Evolutionary conservation across 2,797 vertebrate genomes (phyloP).

Genomic region (Scleropages formosus): DNA sequence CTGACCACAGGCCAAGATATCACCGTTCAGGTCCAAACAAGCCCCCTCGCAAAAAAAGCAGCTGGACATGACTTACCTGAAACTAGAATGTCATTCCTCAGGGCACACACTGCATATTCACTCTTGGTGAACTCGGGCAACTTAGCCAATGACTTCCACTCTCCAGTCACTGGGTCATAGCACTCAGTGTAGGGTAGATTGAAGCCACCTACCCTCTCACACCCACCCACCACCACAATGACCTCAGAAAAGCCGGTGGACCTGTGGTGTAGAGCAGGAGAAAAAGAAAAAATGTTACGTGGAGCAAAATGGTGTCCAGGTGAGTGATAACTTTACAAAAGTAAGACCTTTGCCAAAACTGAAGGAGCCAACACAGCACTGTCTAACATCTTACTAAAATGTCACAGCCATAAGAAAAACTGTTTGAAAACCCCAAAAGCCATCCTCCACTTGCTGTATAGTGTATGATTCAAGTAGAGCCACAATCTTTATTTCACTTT

Average conservation of each 20-base stretch:
- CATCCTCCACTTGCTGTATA: too few relatives aligned
- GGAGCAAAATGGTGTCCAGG: too few relatives aligned
- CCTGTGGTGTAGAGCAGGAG: constrained; percentile 58
- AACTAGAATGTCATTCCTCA: constrained; percentile 96
- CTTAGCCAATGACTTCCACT: constrained; percentile 96
- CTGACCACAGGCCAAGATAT: not conserved
- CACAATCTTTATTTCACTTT: too few relatives aligned
- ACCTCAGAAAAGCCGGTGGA: constrained; percentile 97
- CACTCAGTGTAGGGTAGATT: constrained; percentile 97
- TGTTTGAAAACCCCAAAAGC: too few relatives aligned
- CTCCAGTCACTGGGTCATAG: constrained; percentile 94
- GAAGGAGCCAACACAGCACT: too few relatives aligned
- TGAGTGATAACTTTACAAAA: not conserved
- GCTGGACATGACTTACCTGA: constrained; percentile 79
- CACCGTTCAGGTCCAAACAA: not conserved
- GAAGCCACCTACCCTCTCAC: constrained; percentile 94
- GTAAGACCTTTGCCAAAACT: too few relatives aligned
- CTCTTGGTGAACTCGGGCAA: constrained; percentile 98
- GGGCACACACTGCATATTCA: constrained; percentile 94
- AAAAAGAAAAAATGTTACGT: too few relatives aligned
- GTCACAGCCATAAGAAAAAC: too few relatives aligned
- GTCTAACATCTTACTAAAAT: too few relatives aligned
- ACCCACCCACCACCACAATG: constrained; percentile 96
- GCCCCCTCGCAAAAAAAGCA: not conserved
- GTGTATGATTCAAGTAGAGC: too few relatives aligned